phyloP scores from a whole-genome alignment of 2,888 invertebrate species.

The Seladonia tumulorum region DNA sequence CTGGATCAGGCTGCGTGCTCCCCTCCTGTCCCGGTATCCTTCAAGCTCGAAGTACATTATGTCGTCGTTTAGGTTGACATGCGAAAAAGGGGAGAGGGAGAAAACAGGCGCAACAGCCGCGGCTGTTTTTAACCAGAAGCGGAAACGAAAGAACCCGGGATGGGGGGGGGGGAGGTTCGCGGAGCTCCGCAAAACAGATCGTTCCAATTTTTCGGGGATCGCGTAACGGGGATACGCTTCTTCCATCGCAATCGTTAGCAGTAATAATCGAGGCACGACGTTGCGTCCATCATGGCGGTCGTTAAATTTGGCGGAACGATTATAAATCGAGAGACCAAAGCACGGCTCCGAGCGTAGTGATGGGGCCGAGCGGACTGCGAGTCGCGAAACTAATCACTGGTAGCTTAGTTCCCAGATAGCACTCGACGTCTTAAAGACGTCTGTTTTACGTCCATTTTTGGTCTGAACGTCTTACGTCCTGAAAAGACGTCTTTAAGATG shows the following conservation, averaged over 20 bases:
- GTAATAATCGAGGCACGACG: slow-evolving; percentile 36
- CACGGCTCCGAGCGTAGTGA: slow-evolving; percentile 24
- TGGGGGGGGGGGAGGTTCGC: neutral
- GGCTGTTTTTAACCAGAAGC: slow-evolving; percentile 43
- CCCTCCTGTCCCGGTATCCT: slow-evolving; percentile 19
- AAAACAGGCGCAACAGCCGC: slow-evolving; percentile 2
- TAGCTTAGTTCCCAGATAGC: too few relatives aligned
- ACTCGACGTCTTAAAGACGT: too few relatives aligned
- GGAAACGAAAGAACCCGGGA: slow-evolving; percentile 39
- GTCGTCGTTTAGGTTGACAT: slow-evolving; percentile 72
- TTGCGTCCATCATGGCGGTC: slow-evolving; percentile 32
- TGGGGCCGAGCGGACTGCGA: slow-evolving; percentile 13
- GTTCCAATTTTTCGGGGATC: slow-evolving; percentile 37
- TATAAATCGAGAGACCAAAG: slow-evolving; percentile 42
- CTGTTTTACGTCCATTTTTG: too few relatives aligned
- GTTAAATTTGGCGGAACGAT: slow-evolving; percentile 37
- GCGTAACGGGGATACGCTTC: slow-evolving; percentile 17
- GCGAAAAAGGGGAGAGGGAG: slow-evolving; percentile 27
- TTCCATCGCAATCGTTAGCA: slow-evolving; percentile 26
- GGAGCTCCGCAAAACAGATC: slow-evolving; percentile 12
- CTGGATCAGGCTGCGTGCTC: slow-evolving; percentile 60
- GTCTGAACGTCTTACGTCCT: too few relatives aligned
- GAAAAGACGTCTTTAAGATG: too few relatives aligned
- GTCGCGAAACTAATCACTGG: neutral
- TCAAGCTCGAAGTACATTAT: slow-evolving; percentile 72